phyloP scores from a whole-genome alignment of 37 sponge, comb jelly and placozoan species.

The Hormiphora californensis region DNA sequence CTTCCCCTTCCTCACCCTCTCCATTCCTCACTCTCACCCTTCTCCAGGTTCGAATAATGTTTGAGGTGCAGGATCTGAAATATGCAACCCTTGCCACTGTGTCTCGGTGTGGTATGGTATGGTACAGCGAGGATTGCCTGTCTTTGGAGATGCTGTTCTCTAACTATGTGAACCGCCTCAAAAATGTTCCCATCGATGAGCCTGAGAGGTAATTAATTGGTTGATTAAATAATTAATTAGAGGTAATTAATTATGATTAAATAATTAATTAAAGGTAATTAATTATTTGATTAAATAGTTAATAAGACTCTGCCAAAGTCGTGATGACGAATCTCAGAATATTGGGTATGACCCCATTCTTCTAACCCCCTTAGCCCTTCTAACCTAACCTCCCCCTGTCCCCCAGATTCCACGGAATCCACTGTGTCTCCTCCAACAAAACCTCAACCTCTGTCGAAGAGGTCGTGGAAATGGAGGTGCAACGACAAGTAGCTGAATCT shows the following conservation, averaged over 20 bases:
- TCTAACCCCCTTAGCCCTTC: not conserved
- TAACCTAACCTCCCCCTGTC: not conserved
- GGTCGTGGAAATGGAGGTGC: slow-evolving; percentile 62
- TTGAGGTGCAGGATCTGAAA: slow-evolving; percentile 93
- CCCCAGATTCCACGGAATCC: slow-evolving; percentile 49
- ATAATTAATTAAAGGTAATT: not conserved
- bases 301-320: not conserved
- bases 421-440: slow-evolving; percentile 48
- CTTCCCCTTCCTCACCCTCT: too few species aligned
- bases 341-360: not conserved
- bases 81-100: slow-evolving; percentile 98
- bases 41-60: slow-evolving; percentile 84
- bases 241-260: not conserved
- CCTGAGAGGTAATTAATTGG: slow-evolving; percentile 63
- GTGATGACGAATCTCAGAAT: not conserved
- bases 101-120: slow-evolving; percentile 97
- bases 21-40: too few species aligned
- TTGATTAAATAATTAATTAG: not conserved
- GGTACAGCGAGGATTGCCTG: slow-evolving; percentile 98
- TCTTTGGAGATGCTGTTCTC: slow-evolving; percentile 85
- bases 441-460: slow-evolving; percentile 27
- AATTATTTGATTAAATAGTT: not conserved
- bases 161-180: slow-evolving; percentile 69
- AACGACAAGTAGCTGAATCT: slow-evolving; percentile 70
- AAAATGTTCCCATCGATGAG: slow-evolving; percentile 80